Evolutionary conservation across 37 sponge, comb jelly and placozoan species (phyloP).

Genomic region (Agelas oroides): DNA sequence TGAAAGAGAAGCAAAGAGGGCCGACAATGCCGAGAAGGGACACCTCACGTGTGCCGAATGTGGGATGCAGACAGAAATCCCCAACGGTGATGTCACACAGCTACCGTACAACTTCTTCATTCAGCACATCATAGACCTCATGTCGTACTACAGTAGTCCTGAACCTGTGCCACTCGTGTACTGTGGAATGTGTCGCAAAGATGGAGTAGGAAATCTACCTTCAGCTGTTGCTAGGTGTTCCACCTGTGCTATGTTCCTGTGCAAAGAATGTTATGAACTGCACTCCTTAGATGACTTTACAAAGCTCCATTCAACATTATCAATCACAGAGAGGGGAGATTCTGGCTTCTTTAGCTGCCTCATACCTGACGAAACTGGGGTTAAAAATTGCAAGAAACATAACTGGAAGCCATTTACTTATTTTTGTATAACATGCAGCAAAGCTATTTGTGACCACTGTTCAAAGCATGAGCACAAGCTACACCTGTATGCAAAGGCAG

Average conservation of each 20-base stretch:
- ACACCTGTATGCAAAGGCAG: slow-evolving; percentile 33
- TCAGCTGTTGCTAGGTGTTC: slow-evolving; percentile 56
- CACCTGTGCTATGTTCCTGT: slow-evolving; percentile 49
- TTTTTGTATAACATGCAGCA: slow-evolving; percentile 57
- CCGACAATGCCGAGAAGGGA: background rate
- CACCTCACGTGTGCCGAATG: slow-evolving; percentile 40
- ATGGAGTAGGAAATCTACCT: slow-evolving; percentile 39
- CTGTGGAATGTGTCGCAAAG: slow-evolving; percentile 54
- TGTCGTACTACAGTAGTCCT: slow-evolving; percentile 62
- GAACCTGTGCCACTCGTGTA: slow-evolving; percentile 55
- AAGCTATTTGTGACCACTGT: slow-evolving; percentile 56
- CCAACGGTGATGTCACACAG: slow-evolving; percentile 25
- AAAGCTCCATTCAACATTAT: slow-evolving; percentile 48
- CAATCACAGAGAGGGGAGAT: slow-evolving; percentile 44
- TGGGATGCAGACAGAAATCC: slow-evolving; percentile 37
- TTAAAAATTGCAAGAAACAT: slow-evolving; percentile 47
- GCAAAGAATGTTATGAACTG: slow-evolving; percentile 52
- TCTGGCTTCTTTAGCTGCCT: slow-evolving; percentile 33
- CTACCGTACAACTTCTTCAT: slow-evolving; percentile 59
- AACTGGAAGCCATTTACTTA: slow-evolving; percentile 28
- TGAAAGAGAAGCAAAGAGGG: slow-evolving; percentile 2
- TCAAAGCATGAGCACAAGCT: slow-evolving; percentile 38
- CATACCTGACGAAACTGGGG: slow-evolving; percentile 29
- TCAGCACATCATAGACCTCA: slow-evolving; percentile 64
- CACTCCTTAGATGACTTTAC: slow-evolving; percentile 67